Evolutionary conservation across 2,113 vertebrate genomes (phyloP).

Genomic region (Candoia aspera): DNA sequence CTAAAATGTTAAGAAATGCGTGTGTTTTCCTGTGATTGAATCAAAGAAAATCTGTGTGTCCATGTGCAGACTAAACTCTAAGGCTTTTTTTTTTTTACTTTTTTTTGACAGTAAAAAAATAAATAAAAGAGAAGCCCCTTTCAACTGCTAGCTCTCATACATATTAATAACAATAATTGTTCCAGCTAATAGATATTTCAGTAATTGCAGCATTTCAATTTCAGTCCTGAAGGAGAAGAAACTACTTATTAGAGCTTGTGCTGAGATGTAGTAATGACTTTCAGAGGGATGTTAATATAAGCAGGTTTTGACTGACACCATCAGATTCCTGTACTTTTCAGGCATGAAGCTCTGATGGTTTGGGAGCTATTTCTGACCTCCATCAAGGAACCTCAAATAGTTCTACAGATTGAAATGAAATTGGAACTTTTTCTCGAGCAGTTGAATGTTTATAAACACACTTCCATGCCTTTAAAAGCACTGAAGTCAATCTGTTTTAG

Average conservation of each 20-base stretch:
- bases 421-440: background rate
- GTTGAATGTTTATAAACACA: background rate
- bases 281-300: background rate
- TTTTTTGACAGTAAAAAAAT: constrained; percentile 49
- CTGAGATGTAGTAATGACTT: constrained; percentile 50
- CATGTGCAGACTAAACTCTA: constrained; percentile 7
- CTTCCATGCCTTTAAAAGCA: background rate
- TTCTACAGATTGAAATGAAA: background rate
- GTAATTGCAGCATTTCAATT: constrained; percentile 57
- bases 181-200: constrained; percentile 45
- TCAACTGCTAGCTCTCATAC: constrained; percentile 58
- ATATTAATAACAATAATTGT: constrained; percentile 46
- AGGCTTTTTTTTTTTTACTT: too few relatives aligned
- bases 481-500: background rate
- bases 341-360: constrained; percentile 37
- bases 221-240: constrained; percentile 51
- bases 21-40: background rate
- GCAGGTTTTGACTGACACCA: background rate
- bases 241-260: constrained; percentile 50
- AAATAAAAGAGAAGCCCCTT: constrained; percentile 3
- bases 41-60: background rate
- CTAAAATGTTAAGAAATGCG: background rate
- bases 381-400: background rate
- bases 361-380: constrained; percentile 5
- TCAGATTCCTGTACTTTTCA: constrained; percentile 6